Evolutionary conservation across 2,113 vertebrate genomes (phyloP).

Genomic region (Otocyon megalotis): DNA sequence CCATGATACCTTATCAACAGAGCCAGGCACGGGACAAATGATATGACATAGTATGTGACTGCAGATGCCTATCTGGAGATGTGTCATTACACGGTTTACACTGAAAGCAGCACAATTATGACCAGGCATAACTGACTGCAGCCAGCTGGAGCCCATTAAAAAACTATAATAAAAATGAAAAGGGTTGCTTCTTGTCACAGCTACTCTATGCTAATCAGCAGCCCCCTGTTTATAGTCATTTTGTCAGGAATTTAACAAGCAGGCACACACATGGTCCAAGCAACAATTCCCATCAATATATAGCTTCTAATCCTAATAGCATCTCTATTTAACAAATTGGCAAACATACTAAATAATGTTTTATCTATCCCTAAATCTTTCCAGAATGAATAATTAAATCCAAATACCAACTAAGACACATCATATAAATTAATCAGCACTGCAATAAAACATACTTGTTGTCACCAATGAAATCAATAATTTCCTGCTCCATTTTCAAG

Average conservation of each 20-base stretch:
- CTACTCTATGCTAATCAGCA: slow-evolving; percentile 58
- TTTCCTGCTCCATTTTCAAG: slow-evolving; percentile 98
- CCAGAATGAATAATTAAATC: slow-evolving; percentile 40
- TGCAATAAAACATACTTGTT: slow-evolving; percentile 90
- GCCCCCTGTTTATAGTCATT: slow-evolving; percentile 50
- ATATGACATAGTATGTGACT: neutral
- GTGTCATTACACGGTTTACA: slow-evolving; percentile 38
- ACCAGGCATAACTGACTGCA: slow-evolving; percentile 69
- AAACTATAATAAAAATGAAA: slow-evolving; percentile 73
- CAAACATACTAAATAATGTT: neutral
- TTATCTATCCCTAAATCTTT: neutral
- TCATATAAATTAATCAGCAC: neutral
- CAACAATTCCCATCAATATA: neutral
- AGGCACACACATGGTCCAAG: slow-evolving; percentile 27
- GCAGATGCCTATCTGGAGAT: slow-evolving; percentile 69
- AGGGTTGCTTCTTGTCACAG: slow-evolving; percentile 65
- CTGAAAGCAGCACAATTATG: slow-evolving; percentile 63
- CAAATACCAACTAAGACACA: slow-evolving; percentile 31
- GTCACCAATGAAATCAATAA: slow-evolving; percentile 96
- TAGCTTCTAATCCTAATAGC: neutral
- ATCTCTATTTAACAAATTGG: neutral
- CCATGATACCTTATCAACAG: neutral
- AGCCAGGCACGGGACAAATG: neutral
- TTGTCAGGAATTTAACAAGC: slow-evolving; percentile 74
- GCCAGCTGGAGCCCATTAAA: slow-evolving; percentile 73